Base-by-base conservation (phyloP, 2,888 invertebrate genomes). In the Torymus auratus region DNA sequence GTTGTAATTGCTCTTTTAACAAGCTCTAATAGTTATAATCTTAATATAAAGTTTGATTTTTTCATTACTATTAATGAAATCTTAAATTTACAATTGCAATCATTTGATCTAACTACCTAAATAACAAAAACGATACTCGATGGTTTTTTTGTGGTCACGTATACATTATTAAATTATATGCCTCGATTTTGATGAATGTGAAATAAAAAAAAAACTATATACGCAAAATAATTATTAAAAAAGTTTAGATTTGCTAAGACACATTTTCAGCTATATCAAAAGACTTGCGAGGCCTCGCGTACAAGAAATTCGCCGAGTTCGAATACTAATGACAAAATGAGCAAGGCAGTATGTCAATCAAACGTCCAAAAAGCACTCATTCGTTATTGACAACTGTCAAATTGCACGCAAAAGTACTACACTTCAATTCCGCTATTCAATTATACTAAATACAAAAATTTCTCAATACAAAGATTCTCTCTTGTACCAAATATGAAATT, bases 21-120 rank as follows among this genome's bases (percentile, higher is more conserved):
- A 78, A 78, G 41, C 5, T 70, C 17, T 55, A 53, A 70, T 41
- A 41, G 41, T 23, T 74, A 56, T 64, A 62, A 69, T 52, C 11
- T 62, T 72, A 78, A 62, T 56, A 13, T 73, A 68, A 70, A 64
- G 55, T 74, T 70, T 79, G 15, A 65, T 69, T 79, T 5, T 74
- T 50, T 58, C 23, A 61, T 65, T 60, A 50, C 17, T 56, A 71
- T 64, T 13, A 28, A 50, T 50, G 55, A 23, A 41, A 52, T 74
- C 68, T 61, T 69, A 69, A 64, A 74, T 53, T 58, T 70, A 70
- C 15, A 62, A 80, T 74, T 74, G 64, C 70, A 55, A 67, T 71
- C n/a, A 14, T 80, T 64, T n/a, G 52, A 70, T 71, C 61, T 17
- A 70, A 52, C 69, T 75, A 52, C n/a, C 64, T 13, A 70, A 70